Percentiles rank a stretch among this genome's conserved stretches.
phyloP scores from a whole-genome alignment of 2,113 vertebrate species.

The Pipa parva region DNA sequence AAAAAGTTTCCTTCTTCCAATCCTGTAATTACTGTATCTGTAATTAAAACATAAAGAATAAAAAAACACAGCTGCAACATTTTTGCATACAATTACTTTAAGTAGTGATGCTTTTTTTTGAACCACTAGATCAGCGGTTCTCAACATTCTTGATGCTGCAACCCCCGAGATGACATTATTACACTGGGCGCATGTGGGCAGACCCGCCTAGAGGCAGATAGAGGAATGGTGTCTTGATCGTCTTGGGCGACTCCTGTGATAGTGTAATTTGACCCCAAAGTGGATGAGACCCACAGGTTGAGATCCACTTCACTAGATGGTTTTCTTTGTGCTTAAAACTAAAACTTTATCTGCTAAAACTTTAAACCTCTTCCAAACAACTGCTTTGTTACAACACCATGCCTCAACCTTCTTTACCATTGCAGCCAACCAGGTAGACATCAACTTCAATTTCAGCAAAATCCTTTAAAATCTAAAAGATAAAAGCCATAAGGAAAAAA shows the following conservation, averaged over 20 bases:
- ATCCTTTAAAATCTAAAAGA: conserved; percentile 78
- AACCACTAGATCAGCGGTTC: rapidly evolving
- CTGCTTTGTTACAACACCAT: conserved; percentile 40
- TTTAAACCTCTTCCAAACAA: not conserved
- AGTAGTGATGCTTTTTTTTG: rapidly evolving
- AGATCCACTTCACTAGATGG: no score
- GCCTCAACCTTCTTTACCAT: conserved; percentile 49
- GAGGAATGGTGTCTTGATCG: not conserved
- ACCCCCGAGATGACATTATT: not conserved
- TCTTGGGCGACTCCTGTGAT: no score
- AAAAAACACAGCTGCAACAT: conserved; percentile 3
- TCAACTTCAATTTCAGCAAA: conserved; percentile 80
- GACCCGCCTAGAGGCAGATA: not conserved
- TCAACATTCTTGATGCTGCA: not conserved
- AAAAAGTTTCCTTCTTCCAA: conserved; percentile 81
- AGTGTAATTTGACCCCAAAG: no score
- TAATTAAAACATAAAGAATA: not conserved
- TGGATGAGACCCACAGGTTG: no score
- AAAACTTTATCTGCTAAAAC: no score
- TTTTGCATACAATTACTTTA: no score
- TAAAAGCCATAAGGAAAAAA: conserved; percentile 18
- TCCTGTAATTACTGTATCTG: conserved; percentile 69
- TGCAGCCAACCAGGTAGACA: conserved; percentile 58
- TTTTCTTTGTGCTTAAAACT: no score
- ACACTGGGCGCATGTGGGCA: not conserved